Base-by-base conservation (phyloP, 2,888 invertebrate species). In the Cheilosia grossa region DNA sequence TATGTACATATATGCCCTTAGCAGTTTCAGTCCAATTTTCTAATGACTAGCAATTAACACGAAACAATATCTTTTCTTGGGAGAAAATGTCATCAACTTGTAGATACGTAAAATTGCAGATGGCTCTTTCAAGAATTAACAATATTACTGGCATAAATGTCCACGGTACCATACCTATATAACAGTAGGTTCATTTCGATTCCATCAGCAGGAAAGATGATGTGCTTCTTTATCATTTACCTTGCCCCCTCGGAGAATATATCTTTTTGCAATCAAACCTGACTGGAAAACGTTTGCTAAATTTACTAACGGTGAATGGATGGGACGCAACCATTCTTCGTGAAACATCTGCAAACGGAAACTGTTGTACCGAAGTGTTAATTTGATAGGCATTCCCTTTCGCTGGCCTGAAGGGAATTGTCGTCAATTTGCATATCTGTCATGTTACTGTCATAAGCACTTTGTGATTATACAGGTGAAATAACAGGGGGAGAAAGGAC, bases 341-440 rank as follows among this genome's bases (percentile, higher is more conserved):
- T 4, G 4, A 30, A n/a, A 17, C 6, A n/a, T 42, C 33, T 47
- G 42, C 54, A 63, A 78, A 78, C 72, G 75, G 69, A 81, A 75
- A 82, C 47, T 75, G 56, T 51, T 53, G 78, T 73, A 73, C 73
- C 53, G 21, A 73, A 78, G 72, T 72, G 66, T 67, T 58, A 74
- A 73, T 82, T 82, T 79, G 79, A 73, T 82, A 73, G 73, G 73
- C 73, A 73, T 37, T 73, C 19, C 56, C 54, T 63, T 37, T 73
- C 19, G 51, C 54, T 63, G 67, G 72, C 37, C 66, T 61, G 21
- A n/a, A 37, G 61, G 30, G 58, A 58, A 69, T 67, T 30, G 21
- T 42, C 56, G 56, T 53, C 66, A 53, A 49, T 69, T 54, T 63
- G 21, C 56, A 58, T 51, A 56, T 58, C 19, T 78, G 69, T 69